Evolutionary conservation across 2,888 invertebrate species (phyloP).

Genomic region (Cancer borealis): DNA sequence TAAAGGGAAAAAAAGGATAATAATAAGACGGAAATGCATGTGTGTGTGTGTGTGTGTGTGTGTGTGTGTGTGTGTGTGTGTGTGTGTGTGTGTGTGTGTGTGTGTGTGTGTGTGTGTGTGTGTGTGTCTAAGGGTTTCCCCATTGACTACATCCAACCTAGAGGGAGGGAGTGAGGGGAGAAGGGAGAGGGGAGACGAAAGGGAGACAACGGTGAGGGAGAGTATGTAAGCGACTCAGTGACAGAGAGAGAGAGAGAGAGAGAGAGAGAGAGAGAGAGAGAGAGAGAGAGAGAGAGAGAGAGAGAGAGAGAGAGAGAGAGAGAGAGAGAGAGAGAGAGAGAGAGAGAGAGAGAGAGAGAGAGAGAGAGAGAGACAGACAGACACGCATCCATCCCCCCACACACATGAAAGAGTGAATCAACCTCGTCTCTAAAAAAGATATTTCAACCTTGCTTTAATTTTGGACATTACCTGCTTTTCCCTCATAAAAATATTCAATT

Average conservation of each 20-base stretch:
- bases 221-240: not conserved
- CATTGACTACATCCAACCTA: not conserved
- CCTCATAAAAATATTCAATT: not conserved
- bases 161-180: not conserved
- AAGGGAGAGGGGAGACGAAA: not conserved
- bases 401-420: not conserved
- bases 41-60: slow-evolving; percentile 62
- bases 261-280: not conserved
- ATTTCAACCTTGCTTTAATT: not conserved
- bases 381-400: not conserved
- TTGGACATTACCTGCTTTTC: not conserved
- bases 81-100: slow-evolving; percentile 52
- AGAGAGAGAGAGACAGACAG: not conserved
- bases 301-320: slow-evolving; percentile 49
- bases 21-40: not conserved
- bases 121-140: slow-evolving; percentile 34
- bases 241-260: not conserved
- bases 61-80: slow-evolving; percentile 44
- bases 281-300: slow-evolving; percentile 46
- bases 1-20: not conserved
- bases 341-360: slow-evolving; percentile 58
- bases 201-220: not conserved
- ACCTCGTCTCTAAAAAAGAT: not conserved
- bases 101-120: slow-evolving; percentile 48
- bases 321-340: slow-evolving; percentile 53